Percentiles rank a stretch among this genome's conserved stretches.
These are phyloP conservation scores for Blera fallax DNA, from an alignment of 2,888 invertebrate species.

Conservation along the genomic window DNA sequence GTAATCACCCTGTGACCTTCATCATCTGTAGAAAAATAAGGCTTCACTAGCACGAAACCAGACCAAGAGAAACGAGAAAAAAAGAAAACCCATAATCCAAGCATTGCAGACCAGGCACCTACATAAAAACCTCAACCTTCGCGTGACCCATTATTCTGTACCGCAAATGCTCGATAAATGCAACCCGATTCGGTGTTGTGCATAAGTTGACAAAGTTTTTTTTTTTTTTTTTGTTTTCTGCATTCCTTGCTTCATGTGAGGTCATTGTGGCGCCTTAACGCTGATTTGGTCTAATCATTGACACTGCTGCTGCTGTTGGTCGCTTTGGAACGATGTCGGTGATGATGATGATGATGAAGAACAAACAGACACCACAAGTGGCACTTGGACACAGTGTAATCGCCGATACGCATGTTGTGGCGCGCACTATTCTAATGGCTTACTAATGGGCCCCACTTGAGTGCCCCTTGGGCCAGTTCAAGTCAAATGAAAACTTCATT, in stretches of 20 bases:
- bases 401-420: slow-evolving; percentile 71
- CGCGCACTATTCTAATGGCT: slow-evolving; percentile 71
- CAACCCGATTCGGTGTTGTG: slow-evolving; percentile 29
- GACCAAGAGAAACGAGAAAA: background rate
- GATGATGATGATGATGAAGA: slow-evolving; percentile 59
- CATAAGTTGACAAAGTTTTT: slow-evolving; percentile 34
- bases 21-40: background rate
- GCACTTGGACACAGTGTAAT: slow-evolving; percentile 71
- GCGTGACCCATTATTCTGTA: slow-evolving; percentile 44
- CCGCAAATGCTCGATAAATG: slow-evolving; percentile 19
- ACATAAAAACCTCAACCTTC: slow-evolving; percentile 31
- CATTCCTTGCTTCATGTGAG: slow-evolving; percentile 44
- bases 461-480: slow-evolving; percentile 72
- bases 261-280: slow-evolving; percentile 70
- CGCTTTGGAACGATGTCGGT: slow-evolving; percentile 19
- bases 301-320: slow-evolving; percentile 14
- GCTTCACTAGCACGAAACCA: background rate
- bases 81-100: background rate
- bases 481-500: slow-evolving; percentile 71
- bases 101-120: slow-evolving; percentile 10
- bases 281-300: slow-evolving; percentile 65
- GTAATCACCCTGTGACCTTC: slow-evolving; percentile 38
- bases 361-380: slow-evolving; percentile 69
- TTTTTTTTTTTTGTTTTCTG: slow-evolving; percentile 20
- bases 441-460: slow-evolving; percentile 71